phyloP scores from a whole-genome alignment of 2,797 vertebrate species.

The Lates japonicus region DNA sequence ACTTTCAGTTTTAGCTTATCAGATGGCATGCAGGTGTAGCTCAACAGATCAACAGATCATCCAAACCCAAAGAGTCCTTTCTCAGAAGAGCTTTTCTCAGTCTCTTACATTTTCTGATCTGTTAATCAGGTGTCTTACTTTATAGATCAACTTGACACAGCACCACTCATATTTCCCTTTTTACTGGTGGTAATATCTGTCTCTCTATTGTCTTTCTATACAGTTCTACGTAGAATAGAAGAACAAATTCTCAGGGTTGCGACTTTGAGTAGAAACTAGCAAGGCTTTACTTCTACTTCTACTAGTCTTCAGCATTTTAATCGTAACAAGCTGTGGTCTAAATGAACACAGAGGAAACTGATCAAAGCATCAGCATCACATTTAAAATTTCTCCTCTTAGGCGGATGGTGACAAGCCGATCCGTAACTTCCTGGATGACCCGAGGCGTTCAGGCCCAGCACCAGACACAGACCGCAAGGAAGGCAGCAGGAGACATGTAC shows the following conservation, averaged over 20 bases:
- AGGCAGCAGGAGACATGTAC: constrained; percentile 91
- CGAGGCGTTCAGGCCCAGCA: constrained; percentile 87
- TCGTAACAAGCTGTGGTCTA: neutral
- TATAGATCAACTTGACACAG: neutral
- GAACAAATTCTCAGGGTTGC: neutral
- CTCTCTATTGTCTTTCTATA: neutral
- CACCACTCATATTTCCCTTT: neutral
- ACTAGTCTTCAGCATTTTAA: too few relatives aligned
- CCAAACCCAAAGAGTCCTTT: neutral
- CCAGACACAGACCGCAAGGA: constrained; percentile 90
- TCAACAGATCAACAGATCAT: neutral
- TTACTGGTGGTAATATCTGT: neutral
- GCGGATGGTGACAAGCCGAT: constrained; percentile 90
- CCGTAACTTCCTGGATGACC: constrained; percentile 94
- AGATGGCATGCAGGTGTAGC: neutral
- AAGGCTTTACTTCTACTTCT: neutral
- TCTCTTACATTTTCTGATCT: neutral
- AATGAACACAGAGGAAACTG: neutral
- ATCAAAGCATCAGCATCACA: neutral
- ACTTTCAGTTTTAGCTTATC: neutral
- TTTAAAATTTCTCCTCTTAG: constrained; percentile 50
- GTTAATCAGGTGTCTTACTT: neutral
- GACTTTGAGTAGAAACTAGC: neutral
- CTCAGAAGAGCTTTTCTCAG: neutral
- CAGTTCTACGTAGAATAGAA: neutral